phyloP scores from a whole-genome alignment of 2,113 vertebrate species.

The Nesogale talazaci region DNA sequence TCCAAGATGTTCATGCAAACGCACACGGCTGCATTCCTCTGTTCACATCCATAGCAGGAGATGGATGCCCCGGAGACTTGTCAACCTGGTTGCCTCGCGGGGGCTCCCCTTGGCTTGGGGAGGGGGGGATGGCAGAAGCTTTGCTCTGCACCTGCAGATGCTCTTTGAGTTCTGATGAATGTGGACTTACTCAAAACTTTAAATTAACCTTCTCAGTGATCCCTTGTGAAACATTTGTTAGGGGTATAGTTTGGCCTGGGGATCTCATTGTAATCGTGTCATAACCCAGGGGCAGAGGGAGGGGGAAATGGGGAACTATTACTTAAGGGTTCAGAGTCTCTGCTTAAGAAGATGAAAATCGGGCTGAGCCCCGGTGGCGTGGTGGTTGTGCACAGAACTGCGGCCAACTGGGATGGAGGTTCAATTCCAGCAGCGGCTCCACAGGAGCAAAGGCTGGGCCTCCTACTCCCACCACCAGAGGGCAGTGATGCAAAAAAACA shows the following conservation, averaged over 20 bases:
- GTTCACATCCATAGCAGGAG: not conserved
- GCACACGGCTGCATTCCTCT: not conserved
- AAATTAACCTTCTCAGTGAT: not conserved
- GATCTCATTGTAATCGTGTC: not conserved
- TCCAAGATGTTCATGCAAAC: not conserved
- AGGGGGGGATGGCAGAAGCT: not conserved
- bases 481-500: too few species aligned
- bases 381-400: too few species aligned
- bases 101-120: too few species aligned
- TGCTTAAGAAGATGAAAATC: not conserved
- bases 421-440: too few species aligned
- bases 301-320: not conserved
- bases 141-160: not conserved
- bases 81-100: not conserved
- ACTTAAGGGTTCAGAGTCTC: not conserved
- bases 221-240: not conserved
- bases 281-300: not conserved
- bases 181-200: not conserved
- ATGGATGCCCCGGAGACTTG: not conserved
- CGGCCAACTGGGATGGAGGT: too few species aligned
- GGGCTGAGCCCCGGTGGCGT: too few species aligned
- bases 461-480: too few species aligned
- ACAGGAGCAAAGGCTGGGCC: too few species aligned
- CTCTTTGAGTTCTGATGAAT: not conserved
- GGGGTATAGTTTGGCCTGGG: not conserved